Conservation (phyloP, 2,888 invertebrate species). For the Callosobruchus maculatus region DNA sequence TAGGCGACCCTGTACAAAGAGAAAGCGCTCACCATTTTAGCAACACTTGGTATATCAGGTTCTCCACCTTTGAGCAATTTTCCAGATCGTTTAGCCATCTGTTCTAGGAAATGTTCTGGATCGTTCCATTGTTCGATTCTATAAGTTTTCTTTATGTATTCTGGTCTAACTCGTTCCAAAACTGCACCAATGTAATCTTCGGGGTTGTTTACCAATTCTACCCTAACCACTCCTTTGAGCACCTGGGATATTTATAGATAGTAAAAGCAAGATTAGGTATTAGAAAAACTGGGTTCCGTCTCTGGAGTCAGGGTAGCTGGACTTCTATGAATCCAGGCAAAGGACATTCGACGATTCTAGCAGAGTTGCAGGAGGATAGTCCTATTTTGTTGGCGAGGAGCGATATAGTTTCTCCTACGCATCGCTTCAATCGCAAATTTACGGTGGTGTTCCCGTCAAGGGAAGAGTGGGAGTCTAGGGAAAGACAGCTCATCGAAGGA, state of each 20-base stretch:
- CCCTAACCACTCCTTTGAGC: slow-evolving; percentile 94
- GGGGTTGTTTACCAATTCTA: slow-evolving; percentile 89
- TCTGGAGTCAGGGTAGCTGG: too few relatives aligned
- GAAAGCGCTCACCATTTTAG: slow-evolving; percentile 66
- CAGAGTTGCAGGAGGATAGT: too few relatives aligned
- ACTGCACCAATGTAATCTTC: slow-evolving; percentile 91
- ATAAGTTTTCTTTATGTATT: slow-evolving; percentile 89
- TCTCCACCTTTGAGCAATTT: slow-evolving; percentile 96
- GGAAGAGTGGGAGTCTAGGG: too few relatives aligned
- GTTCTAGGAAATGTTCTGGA: slow-evolving; percentile 84
- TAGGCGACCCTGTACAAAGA: too few relatives aligned
- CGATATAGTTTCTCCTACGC: too few relatives aligned
- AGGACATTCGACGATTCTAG: too few relatives aligned
- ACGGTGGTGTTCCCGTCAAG: too few relatives aligned
- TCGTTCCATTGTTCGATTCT: slow-evolving; percentile 79
- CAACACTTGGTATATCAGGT: slow-evolving; percentile 82
- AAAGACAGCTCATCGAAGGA: too few relatives aligned
- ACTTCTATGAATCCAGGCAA: too few relatives aligned
- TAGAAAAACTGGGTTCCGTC: too few relatives aligned
- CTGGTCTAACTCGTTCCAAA: slow-evolving; percentile 79
- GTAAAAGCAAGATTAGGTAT: neutral
- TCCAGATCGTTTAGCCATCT: slow-evolving; percentile 81
- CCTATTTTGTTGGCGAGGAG: too few relatives aligned
- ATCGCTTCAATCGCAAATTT: too few relatives aligned
- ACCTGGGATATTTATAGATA: slow-evolving; percentile 41